Conservation (phyloP, 2,797 vertebrate species). For the Thunnus albacares region DNA sequence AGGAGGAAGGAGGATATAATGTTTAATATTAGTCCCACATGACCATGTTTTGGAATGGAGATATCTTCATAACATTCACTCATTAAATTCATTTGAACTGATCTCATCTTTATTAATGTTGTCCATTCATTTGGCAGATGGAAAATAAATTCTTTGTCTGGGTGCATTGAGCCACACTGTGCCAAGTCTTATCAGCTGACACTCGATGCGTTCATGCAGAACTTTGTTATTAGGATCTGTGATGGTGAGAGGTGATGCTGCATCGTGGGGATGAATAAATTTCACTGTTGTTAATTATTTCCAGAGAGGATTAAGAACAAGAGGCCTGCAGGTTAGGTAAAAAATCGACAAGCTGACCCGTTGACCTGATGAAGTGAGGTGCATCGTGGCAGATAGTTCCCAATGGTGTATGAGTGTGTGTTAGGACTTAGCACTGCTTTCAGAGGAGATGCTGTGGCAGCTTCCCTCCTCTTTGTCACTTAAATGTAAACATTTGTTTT, state of each 20-base stretch:
- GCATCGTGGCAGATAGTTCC: neutral
- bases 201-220: constrained; percentile 54
- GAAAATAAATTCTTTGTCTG: constrained; percentile 51
- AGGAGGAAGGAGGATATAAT: too few relatives aligned
- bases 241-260: constrained; percentile 43
- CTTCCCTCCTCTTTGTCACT: too few relatives aligned
- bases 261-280: constrained; percentile 52
- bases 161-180: constrained; percentile 38
- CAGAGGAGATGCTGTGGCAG: neutral
- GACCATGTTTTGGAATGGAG: constrained; percentile 20
- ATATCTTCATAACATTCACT: constrained; percentile 48
- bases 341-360: constrained; percentile 35
- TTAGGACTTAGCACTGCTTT: neutral
- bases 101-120: constrained; percentile 40
- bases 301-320: constrained; percentile 47
- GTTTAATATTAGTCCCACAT: constrained; percentile 1
- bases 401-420: neutral
- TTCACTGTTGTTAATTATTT: constrained; percentile 62
- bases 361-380: constrained; percentile 16
- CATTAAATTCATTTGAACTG: constrained; percentile 41
- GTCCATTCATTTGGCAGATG: constrained; percentile 40
- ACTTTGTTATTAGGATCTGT: constrained; percentile 57
- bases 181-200: constrained; percentile 59
- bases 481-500: too few relatives aligned
- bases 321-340: neutral